phyloP scores from a whole-genome alignment of 1,140 invertebrate species.

The Propsilocerus akamusi region DNA sequence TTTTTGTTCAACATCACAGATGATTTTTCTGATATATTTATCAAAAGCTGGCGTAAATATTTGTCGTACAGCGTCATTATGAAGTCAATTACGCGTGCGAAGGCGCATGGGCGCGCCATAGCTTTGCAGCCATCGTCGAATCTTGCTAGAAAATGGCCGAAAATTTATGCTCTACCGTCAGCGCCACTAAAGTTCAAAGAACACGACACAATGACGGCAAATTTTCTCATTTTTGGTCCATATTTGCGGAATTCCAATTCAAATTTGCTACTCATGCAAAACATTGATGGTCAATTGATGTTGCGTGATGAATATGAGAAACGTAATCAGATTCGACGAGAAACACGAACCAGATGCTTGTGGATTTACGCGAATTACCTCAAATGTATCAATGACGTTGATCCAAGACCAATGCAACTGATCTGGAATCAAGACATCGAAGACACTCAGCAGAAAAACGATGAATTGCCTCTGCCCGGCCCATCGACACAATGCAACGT shows the following conservation, averaged over 20 bases:
- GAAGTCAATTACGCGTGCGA: not conserved
- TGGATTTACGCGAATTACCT: not conserved
- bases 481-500: too few relatives aligned
- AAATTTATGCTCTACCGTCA: not conserved
- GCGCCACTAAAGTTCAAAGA: not conserved
- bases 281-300: slow-evolving; percentile 21
- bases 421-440: not conserved
- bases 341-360: not conserved
- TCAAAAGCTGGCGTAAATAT: not conserved
- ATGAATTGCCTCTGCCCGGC: too few relatives aligned
- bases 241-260: slow-evolving; percentile 13
- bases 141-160: not conserved
- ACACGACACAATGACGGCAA: not conserved
- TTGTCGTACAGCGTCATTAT: not conserved
- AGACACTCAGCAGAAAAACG: too few relatives aligned
- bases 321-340: not conserved
- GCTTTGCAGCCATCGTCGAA: not conserved
- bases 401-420: not conserved
- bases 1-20: not conserved
- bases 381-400: not conserved
- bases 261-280: slow-evolving; percentile 17
- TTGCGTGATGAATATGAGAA: slow-evolving; percentile 17
- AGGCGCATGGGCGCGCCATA: not conserved
- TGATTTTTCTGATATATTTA: not conserved
- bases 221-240: slow-evolving; percentile 18